These are phyloP conservation scores for Hedya salicella DNA, from an alignment of 2,888 invertebrate genomes.

Conservation along the genomic window DNA sequence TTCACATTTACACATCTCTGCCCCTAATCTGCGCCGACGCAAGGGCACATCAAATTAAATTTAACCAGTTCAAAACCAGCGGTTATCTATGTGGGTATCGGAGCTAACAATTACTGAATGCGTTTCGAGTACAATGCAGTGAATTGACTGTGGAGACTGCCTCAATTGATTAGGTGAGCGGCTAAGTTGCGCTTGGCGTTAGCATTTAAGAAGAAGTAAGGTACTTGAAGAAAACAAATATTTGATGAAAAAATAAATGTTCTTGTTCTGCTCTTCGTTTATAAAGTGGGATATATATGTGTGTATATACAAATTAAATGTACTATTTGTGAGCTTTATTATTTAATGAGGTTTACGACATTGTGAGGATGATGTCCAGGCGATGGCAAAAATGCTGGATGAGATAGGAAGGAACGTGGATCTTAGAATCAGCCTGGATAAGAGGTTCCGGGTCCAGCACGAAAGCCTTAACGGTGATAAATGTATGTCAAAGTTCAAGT, in stretches of 20 bases:
- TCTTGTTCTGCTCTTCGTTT: too few species aligned
- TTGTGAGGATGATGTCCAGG: too few species aligned
- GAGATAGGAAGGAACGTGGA: too few species aligned
- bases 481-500: too few species aligned
- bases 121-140: slow-evolving; percentile 46
- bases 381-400: too few species aligned
- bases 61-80: slow-evolving; percentile 48
- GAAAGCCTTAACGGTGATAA: too few species aligned
- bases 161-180: slow-evolving; percentile 49
- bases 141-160: slow-evolving; percentile 39
- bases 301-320: too few species aligned
- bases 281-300: too few species aligned
- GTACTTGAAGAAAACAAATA: background rate
- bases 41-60: slow-evolving; percentile 47
- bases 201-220: slow-evolving; percentile 15
- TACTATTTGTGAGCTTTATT: too few species aligned
- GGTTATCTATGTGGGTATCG: slow-evolving; percentile 70
- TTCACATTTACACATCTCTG: slow-evolving; percentile 35
- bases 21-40: slow-evolving; percentile 31
- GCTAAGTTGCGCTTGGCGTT: slow-evolving; percentile 48
- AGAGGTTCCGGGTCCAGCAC: too few species aligned
- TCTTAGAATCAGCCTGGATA: too few species aligned
- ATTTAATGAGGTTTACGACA: too few species aligned
- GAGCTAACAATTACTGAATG: slow-evolving; percentile 61
- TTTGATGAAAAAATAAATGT: background rate